Evolutionary conservation across 2,888 invertebrate genomes (phyloP).

Genomic region (Tridacna gigas): DNA sequence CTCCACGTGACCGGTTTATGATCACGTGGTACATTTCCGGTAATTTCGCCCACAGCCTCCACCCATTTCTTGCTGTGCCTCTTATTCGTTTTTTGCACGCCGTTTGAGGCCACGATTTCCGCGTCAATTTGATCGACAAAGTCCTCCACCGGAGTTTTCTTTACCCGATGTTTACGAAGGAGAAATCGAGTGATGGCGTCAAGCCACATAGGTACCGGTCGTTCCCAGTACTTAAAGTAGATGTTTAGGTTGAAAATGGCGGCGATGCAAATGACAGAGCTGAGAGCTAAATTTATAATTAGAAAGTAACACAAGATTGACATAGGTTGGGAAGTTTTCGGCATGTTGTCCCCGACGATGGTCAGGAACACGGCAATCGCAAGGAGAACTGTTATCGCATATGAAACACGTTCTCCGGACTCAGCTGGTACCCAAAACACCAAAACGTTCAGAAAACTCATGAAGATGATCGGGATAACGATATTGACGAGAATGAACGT

Average conservation of each 20-base stretch:
- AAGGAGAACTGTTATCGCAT: constrained; percentile 65
- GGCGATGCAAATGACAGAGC: constrained; percentile 54
- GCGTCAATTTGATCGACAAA: not conserved
- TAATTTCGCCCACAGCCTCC: constrained; percentile 1
- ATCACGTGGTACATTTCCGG: constrained; percentile 11
- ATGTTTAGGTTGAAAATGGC: constrained; percentile 60
- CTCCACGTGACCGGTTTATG: constrained; percentile 15
- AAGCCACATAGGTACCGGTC: constrained; percentile 6
- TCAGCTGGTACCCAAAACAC: constrained; percentile 62
- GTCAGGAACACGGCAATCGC: constrained; percentile 67
- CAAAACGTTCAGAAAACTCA: constrained; percentile 61
- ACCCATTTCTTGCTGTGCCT: constrained; percentile 2
- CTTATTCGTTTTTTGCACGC: not conserved
- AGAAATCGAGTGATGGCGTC: not conserved
- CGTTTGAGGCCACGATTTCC: not conserved
- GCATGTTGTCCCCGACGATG: constrained; percentile 63
- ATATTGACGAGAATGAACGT: constrained; percentile 64
- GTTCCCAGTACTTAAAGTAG: constrained; percentile 37
- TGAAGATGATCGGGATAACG: constrained; percentile 64
- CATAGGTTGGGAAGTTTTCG: constrained; percentile 63
- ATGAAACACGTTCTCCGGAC: constrained; percentile 65
- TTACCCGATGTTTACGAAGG: not conserved
- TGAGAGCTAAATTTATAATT: constrained; percentile 54
- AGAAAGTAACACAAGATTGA: constrained; percentile 64
- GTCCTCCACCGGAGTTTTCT: not conserved